Base-by-base conservation (phyloP, 1,140 invertebrate species). In the Eurosta solidaginis region DNA sequence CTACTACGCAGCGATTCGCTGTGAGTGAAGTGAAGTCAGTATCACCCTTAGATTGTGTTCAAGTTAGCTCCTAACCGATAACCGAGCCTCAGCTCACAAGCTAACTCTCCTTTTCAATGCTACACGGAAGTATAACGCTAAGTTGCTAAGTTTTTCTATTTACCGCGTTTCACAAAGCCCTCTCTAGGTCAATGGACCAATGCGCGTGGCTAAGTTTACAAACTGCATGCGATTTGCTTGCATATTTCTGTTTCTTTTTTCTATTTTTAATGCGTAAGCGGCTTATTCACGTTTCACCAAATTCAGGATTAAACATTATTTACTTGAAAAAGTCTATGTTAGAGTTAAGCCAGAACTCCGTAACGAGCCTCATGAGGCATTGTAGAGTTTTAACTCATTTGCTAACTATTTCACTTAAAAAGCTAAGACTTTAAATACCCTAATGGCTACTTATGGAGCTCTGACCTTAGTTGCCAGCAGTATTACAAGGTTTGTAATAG, bases 171-270 rank as follows among this genome's bases (percentile, higher is more conserved):
- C 3, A 4, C 49, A 52, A 52, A 52, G n/a, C 25, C 3, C 25
- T 10, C 33, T 68, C 36, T 68, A 68, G 59, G 59, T 68, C 33
- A 68, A 68, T 68, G 59, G 59, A 68, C 59, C 59, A 68, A 68
- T 22, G 36, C 59, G 59, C 59, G 1, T 63, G 29, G 29, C n/a
- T 63, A 1, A 12, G 54, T n/a, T 63, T 36, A 63, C 29, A 54
- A n/a, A n/a, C 33, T n/a, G 29, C 14, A 36, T 3, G 1, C 40
- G 59, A 68, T 68, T 68, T 22, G 40, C 33, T 22, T 27, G 27
- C 54, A 33, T 63, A 4, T 17, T 49, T 5, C n/a, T 49, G 47
- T 49, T 9, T 9, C n/a, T 4, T 49, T 49, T 20, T 5, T 52
- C 10, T 68, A 40, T 6, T 68, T 40, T 29, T 68, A 40, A 17